phyloP scores from a whole-genome alignment of 2,113 vertebrate genomes.

The Lasiurus cinereus region DNA sequence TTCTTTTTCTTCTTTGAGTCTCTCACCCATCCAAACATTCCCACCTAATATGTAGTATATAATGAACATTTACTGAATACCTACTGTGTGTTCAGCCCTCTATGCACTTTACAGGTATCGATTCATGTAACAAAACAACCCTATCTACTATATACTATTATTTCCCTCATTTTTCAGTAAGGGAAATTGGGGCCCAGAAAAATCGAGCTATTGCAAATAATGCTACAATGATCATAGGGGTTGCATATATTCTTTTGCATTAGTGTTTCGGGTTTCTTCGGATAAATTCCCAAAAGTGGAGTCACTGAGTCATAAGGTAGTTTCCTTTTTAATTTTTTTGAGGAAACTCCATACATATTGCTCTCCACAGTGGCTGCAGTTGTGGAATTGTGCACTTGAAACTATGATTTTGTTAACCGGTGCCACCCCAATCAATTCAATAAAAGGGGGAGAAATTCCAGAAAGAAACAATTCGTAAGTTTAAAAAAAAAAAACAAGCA shows the following conservation, averaged over 20 bases:
- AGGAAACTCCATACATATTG: background rate
- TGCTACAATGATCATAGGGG: background rate
- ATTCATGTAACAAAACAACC: background rate
- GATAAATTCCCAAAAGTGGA: background rate
- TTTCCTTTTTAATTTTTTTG: background rate
- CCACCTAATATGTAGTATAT: background rate
- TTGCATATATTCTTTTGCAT: background rate
- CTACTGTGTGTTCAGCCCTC: background rate
- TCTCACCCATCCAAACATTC: background rate
- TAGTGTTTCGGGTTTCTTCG: background rate
- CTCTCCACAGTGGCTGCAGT: background rate
- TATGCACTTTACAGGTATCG: background rate
- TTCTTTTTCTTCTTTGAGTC: slow-evolving; percentile 49
- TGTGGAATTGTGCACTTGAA: background rate
- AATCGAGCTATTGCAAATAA: background rate
- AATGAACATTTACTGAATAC: background rate
- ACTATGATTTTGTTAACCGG: background rate
- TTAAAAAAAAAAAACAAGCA: slow-evolving; percentile 22
- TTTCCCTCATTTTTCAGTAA: slow-evolving; percentile 27
- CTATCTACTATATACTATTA: background rate
- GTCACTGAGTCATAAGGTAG: background rate
- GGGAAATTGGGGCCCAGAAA: slow-evolving; percentile 25
- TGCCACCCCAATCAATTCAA: background rate
- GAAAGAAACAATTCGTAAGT: background rate
- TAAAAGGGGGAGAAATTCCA: background rate